Evolutionary conservation across 2,888 invertebrate species (phyloP), one percentile per base, ranked within the genome.

Genomic region (Bruchidius siliquastri): DNA sequence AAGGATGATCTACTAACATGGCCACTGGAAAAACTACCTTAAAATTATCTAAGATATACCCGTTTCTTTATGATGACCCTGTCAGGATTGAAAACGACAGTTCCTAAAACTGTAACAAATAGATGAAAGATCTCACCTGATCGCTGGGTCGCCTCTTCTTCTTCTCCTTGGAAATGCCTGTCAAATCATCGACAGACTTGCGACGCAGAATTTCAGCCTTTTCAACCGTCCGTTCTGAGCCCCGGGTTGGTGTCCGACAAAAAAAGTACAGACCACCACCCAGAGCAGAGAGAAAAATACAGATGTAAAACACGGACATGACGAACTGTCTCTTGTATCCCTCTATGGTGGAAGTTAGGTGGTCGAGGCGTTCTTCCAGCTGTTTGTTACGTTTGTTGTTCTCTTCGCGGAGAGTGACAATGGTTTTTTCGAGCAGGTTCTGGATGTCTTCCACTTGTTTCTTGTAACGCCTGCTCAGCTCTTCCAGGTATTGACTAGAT

Each of bases 361-460:
- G 88, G 0, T 89, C 87, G 32, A 95, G 86, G 82, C 93, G 92
- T 72, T 91, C 90, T 74, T 91, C 86, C 22, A 86, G 76, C 21
- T 81, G 90, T 80, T 96, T 96, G 76, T 96, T 95, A 72, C 92
- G 89, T 82, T 94, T 93, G 79, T 92, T 91, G 72, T 91, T 90
- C 81, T 94, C 93, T 78, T 94, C 94, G 74, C 90, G 90, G 88
- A 94, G 90, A 71, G 92, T 90, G 22, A 89, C 88, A 49, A 95
- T 89, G 0, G 95, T 94, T 81, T 94, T 94, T 79, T 95, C 93
- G 80, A 96, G 90, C 2, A 94, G 91, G 79, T 91, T 90, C 85
- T 97, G 96, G 91, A 97, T 93, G 83, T 98, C 98, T 86, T 98
- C 98, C 71, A 97, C 97, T 88, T 98, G 98, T 81, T 95, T 96